Base-by-base conservation (phyloP, 2,888 invertebrate genomes). In the Macaria liturata region DNA sequence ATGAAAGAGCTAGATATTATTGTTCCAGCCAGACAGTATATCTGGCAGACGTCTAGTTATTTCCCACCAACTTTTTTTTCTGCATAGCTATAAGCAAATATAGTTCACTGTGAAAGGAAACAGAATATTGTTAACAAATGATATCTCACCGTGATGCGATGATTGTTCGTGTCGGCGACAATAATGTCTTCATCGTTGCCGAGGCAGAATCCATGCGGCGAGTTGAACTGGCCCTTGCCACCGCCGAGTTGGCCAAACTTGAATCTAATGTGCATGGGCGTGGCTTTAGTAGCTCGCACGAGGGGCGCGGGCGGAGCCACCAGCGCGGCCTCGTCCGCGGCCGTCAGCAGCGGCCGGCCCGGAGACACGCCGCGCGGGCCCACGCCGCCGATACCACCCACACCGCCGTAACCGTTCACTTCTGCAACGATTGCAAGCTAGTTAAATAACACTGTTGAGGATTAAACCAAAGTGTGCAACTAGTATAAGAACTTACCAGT, bases 161-260 rank as follows among this genome's bases (percentile, higher is more conserved):
- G 98, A 84, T 98, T 98, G 83, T 98, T 98, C 4, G 98, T 98
- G 83, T 98, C 97, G 45, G 98, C 98, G 31, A 98, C 98, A 74
- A 98, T 97, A 69, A 99, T 98, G 78, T 98, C 98, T 83, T 98
- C 98, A 76, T 98, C 98, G 53, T 96, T 94, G 40, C 98, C 98
- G 65, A 99, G 93, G 79, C 98, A 99, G 86, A 99, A 99, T 47
- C 98, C 98, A 86, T 99, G 98, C 0, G 98, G 98, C 0, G 98
- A 98, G 88, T 98, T 98, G 78, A 99, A 98, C 88, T 98, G 98
- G 30, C 97, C 97, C 81, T 97, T 97, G 63, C 96, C 96, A 34
- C 97, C 96, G 34, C 98, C 98, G 66, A 98, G 93, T 72, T 97
- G 97, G 8, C 98, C 98, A 86, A 98, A 98, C 88, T 98, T 98